Conservation (phyloP, 1,140 invertebrate genomes). For the Callitettix versicolor region DNA sequence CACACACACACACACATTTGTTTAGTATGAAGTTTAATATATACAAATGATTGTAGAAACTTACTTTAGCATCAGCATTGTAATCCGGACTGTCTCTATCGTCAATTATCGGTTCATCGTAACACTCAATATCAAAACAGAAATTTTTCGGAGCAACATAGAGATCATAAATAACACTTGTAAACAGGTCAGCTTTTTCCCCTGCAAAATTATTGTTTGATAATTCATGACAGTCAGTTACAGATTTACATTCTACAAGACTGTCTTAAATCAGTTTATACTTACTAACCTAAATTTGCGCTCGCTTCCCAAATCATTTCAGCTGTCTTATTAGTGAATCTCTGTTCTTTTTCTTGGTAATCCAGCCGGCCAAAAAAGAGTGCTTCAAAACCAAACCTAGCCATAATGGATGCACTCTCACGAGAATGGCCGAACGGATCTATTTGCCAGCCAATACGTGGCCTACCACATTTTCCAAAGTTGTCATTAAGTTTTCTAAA, state of each 20-base stretch:
- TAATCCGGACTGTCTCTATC: slow-evolving; percentile 57
- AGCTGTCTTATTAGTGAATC: slow-evolving; percentile 50
- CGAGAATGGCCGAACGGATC: slow-evolving; percentile 64
- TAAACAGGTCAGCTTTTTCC: slow-evolving; percentile 52
- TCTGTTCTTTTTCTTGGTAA: slow-evolving; percentile 55
- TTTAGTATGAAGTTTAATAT: no score
- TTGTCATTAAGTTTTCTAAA: slow-evolving; percentile 45
- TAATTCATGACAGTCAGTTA: no score
- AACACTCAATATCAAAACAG: slow-evolving; percentile 78
- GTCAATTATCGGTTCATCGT: slow-evolving; percentile 71
- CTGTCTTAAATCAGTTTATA: no score
- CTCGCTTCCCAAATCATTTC: slow-evolving; percentile 62
- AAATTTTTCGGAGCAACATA: slow-evolving; percentile 77
- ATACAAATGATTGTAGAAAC: slow-evolving; percentile 6
- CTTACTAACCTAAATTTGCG: slow-evolving; percentile 6
- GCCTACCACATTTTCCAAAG: slow-evolving; percentile 52
- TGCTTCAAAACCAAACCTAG: slow-evolving; percentile 60
- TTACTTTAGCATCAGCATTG: slow-evolving; percentile 57
- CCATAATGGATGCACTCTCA: slow-evolving; percentile 57
- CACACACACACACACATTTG: no score
- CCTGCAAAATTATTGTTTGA: slow-evolving; percentile 30
- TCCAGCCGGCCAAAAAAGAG: slow-evolving; percentile 64
- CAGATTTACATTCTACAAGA: no score
- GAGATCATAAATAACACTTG: slow-evolving; percentile 59
- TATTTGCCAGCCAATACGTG: slow-evolving; percentile 63